Evolutionary conservation across 2,113 vertebrate species (phyloP).

Genomic region (Reinhardtius hippoglossoides): DNA sequence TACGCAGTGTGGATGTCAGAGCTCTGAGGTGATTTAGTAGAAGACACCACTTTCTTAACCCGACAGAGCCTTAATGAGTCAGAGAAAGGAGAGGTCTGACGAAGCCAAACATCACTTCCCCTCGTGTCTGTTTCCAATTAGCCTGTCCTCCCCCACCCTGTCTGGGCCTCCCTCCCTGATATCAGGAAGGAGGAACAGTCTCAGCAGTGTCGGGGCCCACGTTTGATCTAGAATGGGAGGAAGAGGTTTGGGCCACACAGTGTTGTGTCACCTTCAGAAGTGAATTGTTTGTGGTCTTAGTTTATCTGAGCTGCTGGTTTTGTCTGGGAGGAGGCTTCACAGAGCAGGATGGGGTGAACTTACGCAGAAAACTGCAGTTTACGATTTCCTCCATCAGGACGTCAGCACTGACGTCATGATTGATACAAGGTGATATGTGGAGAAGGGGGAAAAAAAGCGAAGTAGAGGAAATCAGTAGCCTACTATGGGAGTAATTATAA

Average conservation of each 20-base stretch:
- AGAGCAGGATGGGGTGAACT: not conserved
- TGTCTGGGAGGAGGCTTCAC: not conserved
- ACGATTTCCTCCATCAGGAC: not conserved
- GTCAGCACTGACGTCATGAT: not conserved
- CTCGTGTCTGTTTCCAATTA: conserved; percentile 72
- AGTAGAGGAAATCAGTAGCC: not conserved
- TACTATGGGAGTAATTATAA: not conserved
- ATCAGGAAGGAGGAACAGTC: conserved; percentile 26
- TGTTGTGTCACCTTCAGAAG: not conserved
- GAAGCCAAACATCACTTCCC: conserved; percentile 65
- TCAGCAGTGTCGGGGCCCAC: conserved; percentile 26
- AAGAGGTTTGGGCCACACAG: conserved; percentile 24
- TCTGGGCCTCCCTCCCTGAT: conserved; percentile 59
- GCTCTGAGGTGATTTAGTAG: not conserved
- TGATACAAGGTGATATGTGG: not conserved
- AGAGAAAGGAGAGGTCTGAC: conserved; percentile 53
- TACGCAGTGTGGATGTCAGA: not conserved
- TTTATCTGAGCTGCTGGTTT: not conserved
- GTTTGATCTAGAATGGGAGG: conserved; percentile 36
- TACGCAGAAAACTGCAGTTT: not conserved
- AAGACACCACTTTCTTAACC: conserved; percentile 1
- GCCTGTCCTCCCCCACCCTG: conserved; percentile 59
- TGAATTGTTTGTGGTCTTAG: not conserved
- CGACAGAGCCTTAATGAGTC: conserved; percentile 37
- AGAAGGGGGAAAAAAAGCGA: not conserved